phyloP scores from a whole-genome alignment of 1,140 invertebrate species.

The Aphaenogaster ashmeadi region DNA sequence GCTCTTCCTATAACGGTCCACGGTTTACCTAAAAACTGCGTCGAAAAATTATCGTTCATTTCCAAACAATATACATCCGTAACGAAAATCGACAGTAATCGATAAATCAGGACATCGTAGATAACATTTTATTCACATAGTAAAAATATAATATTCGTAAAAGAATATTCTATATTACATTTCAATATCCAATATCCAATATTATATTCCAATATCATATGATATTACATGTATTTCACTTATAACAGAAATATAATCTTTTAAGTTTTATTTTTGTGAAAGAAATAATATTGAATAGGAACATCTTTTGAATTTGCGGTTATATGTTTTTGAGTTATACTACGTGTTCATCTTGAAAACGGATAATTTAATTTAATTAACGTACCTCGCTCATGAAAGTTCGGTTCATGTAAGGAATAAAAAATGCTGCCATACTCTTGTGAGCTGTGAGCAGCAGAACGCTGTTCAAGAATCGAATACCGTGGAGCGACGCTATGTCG shows the following conservation, averaged over 20 bases:
- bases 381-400: slow-evolving; percentile 89
- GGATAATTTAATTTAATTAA: not conserved
- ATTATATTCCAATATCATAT: not conserved
- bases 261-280: not conserved
- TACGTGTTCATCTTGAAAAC: not conserved
- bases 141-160: not conserved
- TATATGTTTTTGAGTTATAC: not conserved
- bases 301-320: not conserved
- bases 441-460: slow-evolving; percentile 90
- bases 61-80: not conserved
- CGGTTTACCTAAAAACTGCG: slow-evolving; percentile 89
- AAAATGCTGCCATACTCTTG: slow-evolving; percentile 92
- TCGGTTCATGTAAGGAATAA: slow-evolving; percentile 91
- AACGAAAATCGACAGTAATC: not conserved
- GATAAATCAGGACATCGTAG: not conserved
- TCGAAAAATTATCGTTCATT: slow-evolving; percentile 31
- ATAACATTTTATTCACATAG: slow-evolving; percentile 2
- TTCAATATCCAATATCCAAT: too few relatives aligned
- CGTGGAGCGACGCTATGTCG: slow-evolving; percentile 90
- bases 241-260: not conserved
- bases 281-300: not conserved
- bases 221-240: not conserved
- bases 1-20: slow-evolving; percentile 92
- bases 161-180: slow-evolving; percentile 14
- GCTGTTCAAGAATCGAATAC: slow-evolving; percentile 90